Evolutionary conservation across 1,140 invertebrate species (phyloP), one percentile per base, ranked within the genome.

Genomic region (Lepidurus packardi): DNA sequence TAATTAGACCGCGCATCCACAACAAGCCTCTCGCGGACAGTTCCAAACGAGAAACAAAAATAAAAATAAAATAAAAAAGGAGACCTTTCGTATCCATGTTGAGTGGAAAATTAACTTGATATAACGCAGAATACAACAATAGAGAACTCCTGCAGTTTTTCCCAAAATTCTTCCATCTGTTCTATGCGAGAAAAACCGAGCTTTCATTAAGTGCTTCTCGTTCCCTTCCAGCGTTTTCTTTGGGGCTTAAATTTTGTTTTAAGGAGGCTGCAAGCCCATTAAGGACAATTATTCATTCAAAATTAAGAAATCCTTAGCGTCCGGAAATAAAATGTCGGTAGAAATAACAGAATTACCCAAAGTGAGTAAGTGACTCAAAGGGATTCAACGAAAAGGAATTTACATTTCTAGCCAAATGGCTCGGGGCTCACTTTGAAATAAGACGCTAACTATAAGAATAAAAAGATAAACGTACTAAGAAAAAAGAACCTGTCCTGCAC

Each of bases 51-150:
- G 34, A 34, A 34, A 65, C n/a, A n/a, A n/a, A n/a, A n/a, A n/a
- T n/a, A n/a, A 21, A 65, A n/a, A 65, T n/a, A 65, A 65, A 1
- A 65, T n/a, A 16, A 65, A 16, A 65, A 21, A 0, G 53, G 53
- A 65, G 53, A 34, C 34, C 34, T 34, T 34, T 34, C 2, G 34
- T 34, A 34, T 34, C 34, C 34, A 0, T 3, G 34, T 34, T 34
- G 34, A 2, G 45, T 4, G 45, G 53, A 21, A 65, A 65, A 65
- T 16, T 65, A 65, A 65, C 53, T 21, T 65, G 53, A 65, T 65
- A 65, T 21, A 65, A 21, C 53, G n/a, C 53, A 65, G 53, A 65
- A 65, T 21, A 65, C 16, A 65, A 65, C 53, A 65, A 65, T 65
- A 65, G 53, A 9, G 13, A 65, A 65, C 53, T 65, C 53, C 53